Conservation (phyloP, 2,113 vertebrate genomes). For the Redunca redunca region DNA sequence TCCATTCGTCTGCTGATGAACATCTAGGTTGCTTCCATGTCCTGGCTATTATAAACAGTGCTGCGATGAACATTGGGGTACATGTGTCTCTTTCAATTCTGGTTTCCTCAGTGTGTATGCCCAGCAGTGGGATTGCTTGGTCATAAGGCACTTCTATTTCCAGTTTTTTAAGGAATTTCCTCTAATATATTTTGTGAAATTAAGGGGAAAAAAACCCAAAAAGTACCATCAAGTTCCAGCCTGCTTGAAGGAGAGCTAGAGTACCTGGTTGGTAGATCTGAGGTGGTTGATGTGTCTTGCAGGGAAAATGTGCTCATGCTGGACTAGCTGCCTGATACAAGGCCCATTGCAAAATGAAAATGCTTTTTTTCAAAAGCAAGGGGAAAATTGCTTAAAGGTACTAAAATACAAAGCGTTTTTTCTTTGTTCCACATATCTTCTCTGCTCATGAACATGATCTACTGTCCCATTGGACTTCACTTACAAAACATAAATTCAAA, state of each 20-base stretch:
- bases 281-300: not conserved
- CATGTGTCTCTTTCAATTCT: too few species aligned
- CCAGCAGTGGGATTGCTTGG: too few species aligned
- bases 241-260: not conserved
- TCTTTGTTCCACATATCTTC: not conserved
- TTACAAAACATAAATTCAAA: not conserved
- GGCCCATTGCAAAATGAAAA: not conserved
- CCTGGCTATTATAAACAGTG: too few species aligned
- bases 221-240: not conserved
- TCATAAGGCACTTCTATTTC: too few species aligned
- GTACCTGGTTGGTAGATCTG: not conserved
- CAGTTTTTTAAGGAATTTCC: too few species aligned
- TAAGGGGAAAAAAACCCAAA: not conserved
- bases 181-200: constrained; percentile 16
- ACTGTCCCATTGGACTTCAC: not conserved
- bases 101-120: too few species aligned
- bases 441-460: not conserved
- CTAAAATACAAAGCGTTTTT: not conserved
- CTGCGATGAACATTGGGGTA: too few species aligned
- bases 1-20: too few species aligned
- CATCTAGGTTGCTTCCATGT: too few species aligned
- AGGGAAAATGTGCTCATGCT: not conserved
- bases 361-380: not conserved
- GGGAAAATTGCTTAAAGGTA: not conserved
- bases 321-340: not conserved